Conservation (phyloP, 1,140 invertebrate genomes). For the Manduca sexta region DNA sequence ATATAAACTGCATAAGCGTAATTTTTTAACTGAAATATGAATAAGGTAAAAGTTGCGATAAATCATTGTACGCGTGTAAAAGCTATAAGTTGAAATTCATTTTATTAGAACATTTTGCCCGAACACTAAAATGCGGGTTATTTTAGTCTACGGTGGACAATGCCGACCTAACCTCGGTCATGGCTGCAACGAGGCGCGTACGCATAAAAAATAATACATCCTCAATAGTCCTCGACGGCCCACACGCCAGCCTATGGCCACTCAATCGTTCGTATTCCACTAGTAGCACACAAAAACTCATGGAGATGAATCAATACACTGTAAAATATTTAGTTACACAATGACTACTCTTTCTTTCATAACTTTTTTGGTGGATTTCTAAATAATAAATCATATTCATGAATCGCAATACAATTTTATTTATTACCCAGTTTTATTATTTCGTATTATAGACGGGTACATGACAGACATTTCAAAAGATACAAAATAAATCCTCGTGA, state of each 20-base stretch:
- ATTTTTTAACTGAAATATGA: no score
- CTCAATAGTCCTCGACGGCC: slow-evolving; percentile 65
- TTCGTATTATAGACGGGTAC: no score
- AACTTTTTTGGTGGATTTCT: no score
- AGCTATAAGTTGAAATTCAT: slow-evolving; percentile 35
- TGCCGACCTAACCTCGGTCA: slow-evolving; percentile 14
- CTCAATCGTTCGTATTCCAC: slow-evolving; percentile 61
- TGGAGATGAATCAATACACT: slow-evolving; percentile 25
- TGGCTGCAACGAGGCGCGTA: slow-evolving; percentile 29
- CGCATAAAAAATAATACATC: slow-evolving; percentile 56
- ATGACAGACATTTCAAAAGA: no score
- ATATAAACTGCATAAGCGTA: no score
- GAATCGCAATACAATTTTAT: no score
- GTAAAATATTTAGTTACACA: neutral
- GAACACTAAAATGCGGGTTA: slow-evolving; percentile 46
- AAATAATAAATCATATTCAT: no score
- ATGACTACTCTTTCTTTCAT: no score
- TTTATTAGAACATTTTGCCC: slow-evolving; percentile 43
- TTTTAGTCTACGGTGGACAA: slow-evolving; percentile 55
- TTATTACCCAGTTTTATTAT: no score
- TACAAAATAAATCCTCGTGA: no score
- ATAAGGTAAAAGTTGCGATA: slow-evolving; percentile 23
- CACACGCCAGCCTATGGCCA: slow-evolving; percentile 68
- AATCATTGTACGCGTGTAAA: slow-evolving; percentile 34
- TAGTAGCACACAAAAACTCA: slow-evolving; percentile 31